phyloP scores from a whole-genome alignment of 2,113 vertebrate genomes.

The Ciconia stormi region DNA sequence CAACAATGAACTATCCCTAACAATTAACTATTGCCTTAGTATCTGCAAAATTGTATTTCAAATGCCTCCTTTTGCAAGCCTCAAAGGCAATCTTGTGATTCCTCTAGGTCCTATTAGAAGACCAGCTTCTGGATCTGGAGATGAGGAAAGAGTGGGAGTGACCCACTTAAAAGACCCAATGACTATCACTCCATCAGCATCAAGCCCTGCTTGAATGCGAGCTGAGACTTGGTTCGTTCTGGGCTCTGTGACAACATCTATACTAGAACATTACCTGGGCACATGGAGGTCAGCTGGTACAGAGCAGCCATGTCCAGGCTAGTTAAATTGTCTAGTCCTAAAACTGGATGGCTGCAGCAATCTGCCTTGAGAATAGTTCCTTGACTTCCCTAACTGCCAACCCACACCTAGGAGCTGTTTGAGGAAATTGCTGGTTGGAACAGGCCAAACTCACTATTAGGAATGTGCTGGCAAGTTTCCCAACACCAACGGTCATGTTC shows the following conservation, averaged over 20 bases:
- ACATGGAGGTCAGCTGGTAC: background rate
- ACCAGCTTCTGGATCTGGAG: background rate
- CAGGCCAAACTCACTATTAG: background rate
- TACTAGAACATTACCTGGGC: background rate
- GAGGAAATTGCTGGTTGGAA: background rate
- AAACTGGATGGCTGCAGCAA: background rate
- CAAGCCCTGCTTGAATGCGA: background rate
- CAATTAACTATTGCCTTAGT: background rate
- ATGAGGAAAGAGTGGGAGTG: background rate
- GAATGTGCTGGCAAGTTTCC: background rate
- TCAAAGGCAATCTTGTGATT: background rate
- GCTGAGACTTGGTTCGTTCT: background rate
- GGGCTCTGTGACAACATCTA: background rate
- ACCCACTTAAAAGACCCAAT: background rate
- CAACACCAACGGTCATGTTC: background rate
- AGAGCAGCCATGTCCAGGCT: background rate
- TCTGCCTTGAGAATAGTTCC: background rate
- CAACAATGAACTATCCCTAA: background rate
- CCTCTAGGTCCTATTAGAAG: background rate
- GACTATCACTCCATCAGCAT: background rate
- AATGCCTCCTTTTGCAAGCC: background rate
- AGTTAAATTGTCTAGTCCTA: background rate
- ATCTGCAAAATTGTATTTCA: background rate
- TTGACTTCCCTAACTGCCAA: background rate
- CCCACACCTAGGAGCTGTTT: background rate